Evolutionary conservation across 2,888 invertebrate genomes (phyloP).

Genomic region (Syrphus vitripennis): DNA sequence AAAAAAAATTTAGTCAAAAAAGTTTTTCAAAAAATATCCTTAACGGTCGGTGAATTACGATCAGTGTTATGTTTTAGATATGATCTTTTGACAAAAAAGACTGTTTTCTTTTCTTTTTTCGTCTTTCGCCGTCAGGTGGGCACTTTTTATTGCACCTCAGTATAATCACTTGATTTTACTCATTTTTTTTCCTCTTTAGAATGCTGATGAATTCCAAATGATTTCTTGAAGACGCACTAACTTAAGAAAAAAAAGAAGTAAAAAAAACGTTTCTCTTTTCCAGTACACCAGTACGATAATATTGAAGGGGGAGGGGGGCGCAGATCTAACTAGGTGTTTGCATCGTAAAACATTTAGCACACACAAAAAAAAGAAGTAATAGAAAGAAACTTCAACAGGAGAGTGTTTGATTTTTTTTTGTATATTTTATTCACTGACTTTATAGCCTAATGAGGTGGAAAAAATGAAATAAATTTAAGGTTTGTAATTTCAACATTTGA

Average conservation of each 20-base stretch:
- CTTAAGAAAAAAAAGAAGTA: neutral
- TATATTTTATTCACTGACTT: conserved; percentile 30
- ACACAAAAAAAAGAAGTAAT: neutral
- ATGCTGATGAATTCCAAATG: conserved; percentile 57
- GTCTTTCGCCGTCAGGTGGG: no score
- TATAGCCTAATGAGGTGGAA: conserved; percentile 65
- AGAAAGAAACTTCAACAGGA: conserved; percentile 47
- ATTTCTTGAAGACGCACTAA: conserved; percentile 47
- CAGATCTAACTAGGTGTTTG: conserved; percentile 56
- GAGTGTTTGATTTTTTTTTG: conserved; percentile 20
- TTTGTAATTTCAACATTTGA: conserved; percentile 67
- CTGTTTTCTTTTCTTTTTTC: no score
- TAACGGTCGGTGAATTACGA: no score
- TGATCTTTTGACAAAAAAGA: no score
- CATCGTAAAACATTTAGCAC: conserved; percentile 63
- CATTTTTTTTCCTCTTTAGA: conserved; percentile 23
- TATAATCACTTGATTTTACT: neutral
- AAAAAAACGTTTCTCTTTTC: conserved; percentile 6
- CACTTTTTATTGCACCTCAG: neutral
- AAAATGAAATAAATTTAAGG: conserved; percentile 59
- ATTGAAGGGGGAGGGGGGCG: neutral
- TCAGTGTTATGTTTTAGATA: no score
- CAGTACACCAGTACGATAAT: neutral
- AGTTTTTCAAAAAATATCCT: no score
- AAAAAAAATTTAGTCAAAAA: no score